Evolutionary conservation across 2,888 invertebrate species (phyloP), one percentile per base, ranked within the genome.

Genomic region (Chrysina gloriosa): DNA sequence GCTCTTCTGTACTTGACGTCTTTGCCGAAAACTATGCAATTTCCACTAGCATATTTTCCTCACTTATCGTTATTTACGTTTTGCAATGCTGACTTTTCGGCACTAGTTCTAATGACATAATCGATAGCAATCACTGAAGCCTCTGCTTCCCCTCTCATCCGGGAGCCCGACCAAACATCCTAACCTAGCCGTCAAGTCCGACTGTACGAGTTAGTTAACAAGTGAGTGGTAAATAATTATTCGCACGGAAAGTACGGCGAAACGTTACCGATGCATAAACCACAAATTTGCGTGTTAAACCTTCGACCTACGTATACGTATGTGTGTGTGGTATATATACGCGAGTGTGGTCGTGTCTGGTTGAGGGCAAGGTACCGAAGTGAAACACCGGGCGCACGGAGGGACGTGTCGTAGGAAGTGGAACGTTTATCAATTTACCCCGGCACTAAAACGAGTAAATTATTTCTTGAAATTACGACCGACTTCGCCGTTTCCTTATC

Each of bases 371-470:
- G 29, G 50, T 50, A 50, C 50, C 50, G 50, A 50, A 50, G 27
- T 27, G 50, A 29, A 29, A 50, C n/a, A n/a, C 45, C 16, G 50
- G 14, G 16, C 50, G 14, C 48, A 14, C 27, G 50, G 14, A 29
- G 29, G 11, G 11, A 27, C 50, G 50, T 50, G 58, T 58, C 58
- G 39, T 36, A 74, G 76, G 74, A 74, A 73, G 71, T 73, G 69
- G 72, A 75, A 73, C 77, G 77, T 76, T 78, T 76, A 77, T 77
- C 76, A 77, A 74, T 76, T 76, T 75, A 77, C 74, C 75, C 74
- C 70, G 68, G 25, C 67, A 47, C 63, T 45, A 63, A 52, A 65
- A 67, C 66, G 67, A 67, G 67, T 67, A 67, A 67, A 67, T 67
- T 67, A 67, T 67, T 67, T 67, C 67, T 63, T 52, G 42, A 52